Conservation (phyloP, 2,797 vertebrate species). For the Propithecus perrieri region DNA sequence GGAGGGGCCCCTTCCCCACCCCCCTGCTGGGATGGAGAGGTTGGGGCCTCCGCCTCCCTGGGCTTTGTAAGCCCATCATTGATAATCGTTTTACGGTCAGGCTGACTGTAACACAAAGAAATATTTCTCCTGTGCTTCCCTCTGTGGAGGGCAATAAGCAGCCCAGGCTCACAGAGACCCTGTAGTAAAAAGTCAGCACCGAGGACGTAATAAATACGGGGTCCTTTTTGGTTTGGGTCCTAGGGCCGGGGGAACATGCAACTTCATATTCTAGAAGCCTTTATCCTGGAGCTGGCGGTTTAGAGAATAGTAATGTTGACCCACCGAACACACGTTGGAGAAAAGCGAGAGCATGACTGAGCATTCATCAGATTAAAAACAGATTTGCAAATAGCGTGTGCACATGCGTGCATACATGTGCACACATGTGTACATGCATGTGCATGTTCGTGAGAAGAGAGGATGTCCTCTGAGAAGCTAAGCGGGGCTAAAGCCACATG, state of each 20-base stretch:
- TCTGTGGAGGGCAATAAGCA: background rate
- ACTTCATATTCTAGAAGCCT: background rate
- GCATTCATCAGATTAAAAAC: background rate
- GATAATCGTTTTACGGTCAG: background rate
- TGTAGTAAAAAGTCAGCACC: background rate
- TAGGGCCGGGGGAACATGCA: fast-evolving
- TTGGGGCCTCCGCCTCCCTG: background rate
- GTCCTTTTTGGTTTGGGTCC: background rate
- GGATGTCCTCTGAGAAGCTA: background rate
- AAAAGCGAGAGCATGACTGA: slow-evolving; percentile 17
- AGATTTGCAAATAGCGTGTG: background rate
- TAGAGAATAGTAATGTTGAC: background rate
- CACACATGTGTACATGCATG: fast-evolving
- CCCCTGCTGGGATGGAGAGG: background rate
- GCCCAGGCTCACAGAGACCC: background rate
- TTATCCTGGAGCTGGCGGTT: slow-evolving; percentile 11
- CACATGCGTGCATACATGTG: fast-evolving
- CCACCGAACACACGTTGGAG: background rate
- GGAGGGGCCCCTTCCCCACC: background rate
- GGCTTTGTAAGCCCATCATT: background rate
- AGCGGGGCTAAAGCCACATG: fast-evolving
- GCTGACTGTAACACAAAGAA: slow-evolving; percentile 1
- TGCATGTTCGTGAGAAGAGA: background rate
- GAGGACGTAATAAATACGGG: fast-evolving
- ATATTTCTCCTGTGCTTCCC: background rate